These are phyloP conservation scores for Nannospalax galili DNA, from an alignment of 2,113 vertebrate genomes.

Conservation along the genomic window DNA sequence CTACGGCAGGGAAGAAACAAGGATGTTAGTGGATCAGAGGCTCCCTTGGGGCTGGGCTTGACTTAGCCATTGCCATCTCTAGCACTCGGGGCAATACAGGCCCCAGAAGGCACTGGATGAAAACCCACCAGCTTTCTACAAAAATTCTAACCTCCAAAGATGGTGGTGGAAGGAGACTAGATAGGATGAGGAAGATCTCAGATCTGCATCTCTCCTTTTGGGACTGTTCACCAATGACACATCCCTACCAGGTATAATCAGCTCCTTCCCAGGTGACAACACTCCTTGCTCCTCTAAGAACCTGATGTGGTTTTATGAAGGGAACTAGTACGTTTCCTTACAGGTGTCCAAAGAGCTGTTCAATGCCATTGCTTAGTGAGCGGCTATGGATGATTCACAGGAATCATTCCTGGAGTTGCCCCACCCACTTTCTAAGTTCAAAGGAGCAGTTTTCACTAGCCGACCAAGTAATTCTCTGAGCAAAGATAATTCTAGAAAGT, in stretches of 20 bases:
- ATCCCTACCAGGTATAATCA: not conserved
- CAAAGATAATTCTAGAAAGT: constrained; percentile 75
- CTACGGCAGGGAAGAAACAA: not conserved
- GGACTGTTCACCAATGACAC: not conserved
- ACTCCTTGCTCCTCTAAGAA: not conserved
- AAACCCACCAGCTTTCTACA: not conserved
- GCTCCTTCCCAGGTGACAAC: not conserved
- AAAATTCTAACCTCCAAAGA: not conserved
- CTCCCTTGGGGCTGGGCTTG: not conserved
- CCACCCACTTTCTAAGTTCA: constrained; percentile 35
- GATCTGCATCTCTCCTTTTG: not conserved
- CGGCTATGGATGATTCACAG: not conserved
- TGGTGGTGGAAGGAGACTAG: not conserved
- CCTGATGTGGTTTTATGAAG: not conserved
- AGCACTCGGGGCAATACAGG: not conserved
- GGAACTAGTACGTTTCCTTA: not conserved
- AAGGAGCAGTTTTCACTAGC: constrained; percentile 62
- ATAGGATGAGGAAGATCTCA: not conserved
- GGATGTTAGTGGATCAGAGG: not conserved
- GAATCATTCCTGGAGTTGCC: not conserved
- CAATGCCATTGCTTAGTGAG: not conserved
- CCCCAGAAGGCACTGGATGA: not conserved
- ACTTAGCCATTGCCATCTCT: not conserved
- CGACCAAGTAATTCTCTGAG: constrained; percentile 74
- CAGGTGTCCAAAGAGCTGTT: constrained; percentile 5